phyloP scores from a whole-genome alignment of 2,888 invertebrate genomes.

The Epirrita christyi region DNA sequence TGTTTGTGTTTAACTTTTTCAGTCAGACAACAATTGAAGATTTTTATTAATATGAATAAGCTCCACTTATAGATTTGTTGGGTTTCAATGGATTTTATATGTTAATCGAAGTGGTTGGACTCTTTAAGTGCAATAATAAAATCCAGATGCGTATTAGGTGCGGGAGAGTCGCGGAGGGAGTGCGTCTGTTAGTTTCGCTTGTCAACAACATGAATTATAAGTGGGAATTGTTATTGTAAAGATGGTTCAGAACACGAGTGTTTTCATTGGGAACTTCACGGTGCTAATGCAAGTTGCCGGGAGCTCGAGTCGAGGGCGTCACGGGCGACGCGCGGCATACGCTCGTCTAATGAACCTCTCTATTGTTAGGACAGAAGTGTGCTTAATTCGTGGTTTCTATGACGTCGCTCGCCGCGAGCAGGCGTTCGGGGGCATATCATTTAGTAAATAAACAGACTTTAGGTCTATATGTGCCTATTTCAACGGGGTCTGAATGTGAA shows the following conservation, averaged over 20 bases:
- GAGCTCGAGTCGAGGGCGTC: constrained; percentile 61
- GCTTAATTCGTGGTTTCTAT: constrained; percentile 70
- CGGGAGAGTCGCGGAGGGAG: constrained; percentile 52
- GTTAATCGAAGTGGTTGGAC: constrained; percentile 30
- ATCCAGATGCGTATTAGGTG: constrained; percentile 63
- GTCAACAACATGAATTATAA: constrained; percentile 79
- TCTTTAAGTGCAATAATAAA: constrained; percentile 60
- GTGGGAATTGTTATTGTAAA: constrained; percentile 74
- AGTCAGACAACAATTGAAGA: constrained; percentile 15
- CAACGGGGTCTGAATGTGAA: constrained; percentile 17
- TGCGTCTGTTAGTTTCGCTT: constrained; percentile 69
- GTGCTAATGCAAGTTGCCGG: constrained; percentile 65
- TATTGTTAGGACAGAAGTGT: constrained; percentile 76
- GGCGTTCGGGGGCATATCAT: constrained; percentile 59
- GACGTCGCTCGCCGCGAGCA: constrained; percentile 51
- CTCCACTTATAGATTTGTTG: constrained; percentile 28
- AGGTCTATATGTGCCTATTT: constrained; percentile 43
- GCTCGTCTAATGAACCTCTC: constrained; percentile 77
- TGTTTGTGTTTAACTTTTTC: constrained; percentile 42
- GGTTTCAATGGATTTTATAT: constrained; percentile 37
- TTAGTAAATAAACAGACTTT: constrained; percentile 56
- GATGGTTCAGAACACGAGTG: constrained; percentile 69
- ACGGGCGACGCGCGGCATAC: constrained; percentile 77
- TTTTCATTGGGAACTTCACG: constrained; percentile 75
- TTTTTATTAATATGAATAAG: constrained; percentile 38